Base-by-base conservation (phyloP, 2,888 invertebrate species). In the Chloroclystis v-ata region DNA sequence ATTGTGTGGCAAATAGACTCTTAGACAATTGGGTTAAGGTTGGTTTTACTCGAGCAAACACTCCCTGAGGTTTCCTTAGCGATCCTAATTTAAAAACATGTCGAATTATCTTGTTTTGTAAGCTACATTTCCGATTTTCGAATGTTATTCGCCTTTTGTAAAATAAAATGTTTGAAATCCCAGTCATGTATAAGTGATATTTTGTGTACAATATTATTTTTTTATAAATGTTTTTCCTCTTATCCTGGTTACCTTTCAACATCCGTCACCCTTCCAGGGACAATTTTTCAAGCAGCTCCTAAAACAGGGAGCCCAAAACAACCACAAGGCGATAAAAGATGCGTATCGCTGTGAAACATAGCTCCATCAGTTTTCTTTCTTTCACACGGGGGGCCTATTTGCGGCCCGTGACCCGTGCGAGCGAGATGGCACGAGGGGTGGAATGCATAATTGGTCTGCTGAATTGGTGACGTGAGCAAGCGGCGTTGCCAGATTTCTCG, bases 401-500 rank as follows among this genome's bases (percentile, higher is more conserved):
- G 37, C 33, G 38, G 24, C 16, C 38, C 32, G 38, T 35, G 46
- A 46, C 46, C 46, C 50, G 50, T 43, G 50, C 46, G 37, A 50
- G 43, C 28, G 45, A 40, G 46, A 50, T 11, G 26, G 37, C 20
- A 38, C 9, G 26, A 33, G 39, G 50, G 48, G 50, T 47, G 51
- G 53, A 52, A 54, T 57, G 54, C 52, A 54, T 57, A 57, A 57
- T 57, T 52, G 51, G 47, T 28, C 47, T 30, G 32, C 43, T 42
- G 54, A n/a, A n/a, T n/a, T n/a, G n/a, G n/a, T 46, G 54, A 50
- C 43, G 47, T 42, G 40, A 49, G 43, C 32, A 28, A 35, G 51
- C 55, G 52, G 37, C 47, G 55, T 55, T 52, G 55, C 49, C 55
- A 55, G 52, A 55, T 52, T 48, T 46, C 40, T 28, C 20, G 43